Conservation (phyloP, 2,797 vertebrate species). For the Amblyraja radiata region DNA sequence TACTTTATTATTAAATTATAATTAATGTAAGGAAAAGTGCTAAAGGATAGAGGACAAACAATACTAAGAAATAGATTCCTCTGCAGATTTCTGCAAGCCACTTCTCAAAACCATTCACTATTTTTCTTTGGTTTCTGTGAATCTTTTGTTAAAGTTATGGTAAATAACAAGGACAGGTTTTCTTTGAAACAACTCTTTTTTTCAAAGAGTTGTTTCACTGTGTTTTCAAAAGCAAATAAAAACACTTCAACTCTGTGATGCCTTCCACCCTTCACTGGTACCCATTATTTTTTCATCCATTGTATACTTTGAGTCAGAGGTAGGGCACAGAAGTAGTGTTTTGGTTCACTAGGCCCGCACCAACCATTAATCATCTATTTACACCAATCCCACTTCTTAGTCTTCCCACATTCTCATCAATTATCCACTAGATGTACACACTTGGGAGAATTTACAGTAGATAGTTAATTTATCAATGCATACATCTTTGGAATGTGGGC, state of each 20-base stretch:
- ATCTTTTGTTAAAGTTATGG: background rate
- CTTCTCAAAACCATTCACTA: background rate
- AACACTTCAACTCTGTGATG: background rate
- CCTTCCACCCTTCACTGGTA: background rate
- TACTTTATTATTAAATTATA: background rate
- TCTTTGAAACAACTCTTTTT: background rate
- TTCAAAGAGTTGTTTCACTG: too few relatives aligned
- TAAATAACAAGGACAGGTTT: background rate
- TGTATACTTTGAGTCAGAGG: background rate
- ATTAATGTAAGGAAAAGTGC: background rate
- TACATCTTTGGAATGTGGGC: too few relatives aligned
- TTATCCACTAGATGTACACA: too few relatives aligned
- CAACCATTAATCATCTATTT: too few relatives aligned
- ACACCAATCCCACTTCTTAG: too few relatives aligned
- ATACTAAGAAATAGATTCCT: background rate
- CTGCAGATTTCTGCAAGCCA: background rate
- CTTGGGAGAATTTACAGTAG: too few relatives aligned
- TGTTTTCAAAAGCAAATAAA: background rate
- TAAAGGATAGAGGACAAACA: background rate
- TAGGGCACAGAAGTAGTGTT: too few relatives aligned
- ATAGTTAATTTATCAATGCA: too few relatives aligned
- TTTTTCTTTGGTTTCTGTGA: background rate
- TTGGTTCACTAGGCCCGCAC: too few relatives aligned
- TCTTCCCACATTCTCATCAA: too few relatives aligned
- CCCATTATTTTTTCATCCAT: background rate